A percentile compares a stretch with the other conserved stretches of the same genome.
Evolutionary conservation across 2,888 invertebrate genomes (phyloP).

Genomic region (Lycophotia porphyrea): DNA sequence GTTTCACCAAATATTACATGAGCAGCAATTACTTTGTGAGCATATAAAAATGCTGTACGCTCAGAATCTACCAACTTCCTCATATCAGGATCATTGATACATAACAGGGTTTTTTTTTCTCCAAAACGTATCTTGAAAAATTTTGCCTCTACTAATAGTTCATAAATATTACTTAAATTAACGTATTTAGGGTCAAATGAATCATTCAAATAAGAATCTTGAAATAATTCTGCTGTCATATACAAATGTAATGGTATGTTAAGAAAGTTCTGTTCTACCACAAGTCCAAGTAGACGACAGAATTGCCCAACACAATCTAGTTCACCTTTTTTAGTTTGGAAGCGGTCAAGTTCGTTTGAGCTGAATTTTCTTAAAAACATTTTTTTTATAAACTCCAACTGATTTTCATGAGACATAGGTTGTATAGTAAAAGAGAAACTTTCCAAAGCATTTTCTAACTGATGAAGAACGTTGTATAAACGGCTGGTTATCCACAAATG

Average conservation of each 20-base stretch:
- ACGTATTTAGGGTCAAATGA: background rate
- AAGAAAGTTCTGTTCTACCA: conserved; percentile 37
- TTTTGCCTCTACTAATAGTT: conserved; percentile 50
- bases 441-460: conserved; percentile 54
- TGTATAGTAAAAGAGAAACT: conserved; percentile 55
- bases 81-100: conserved; percentile 48
- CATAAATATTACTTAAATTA: conserved; percentile 42
- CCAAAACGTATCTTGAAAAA: conserved; percentile 59
- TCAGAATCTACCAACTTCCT: conserved; percentile 43
- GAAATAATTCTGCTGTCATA: conserved; percentile 55
- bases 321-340: background rate
- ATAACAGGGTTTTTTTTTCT: conserved; percentile 51
- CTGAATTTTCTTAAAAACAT: conserved; percentile 29
- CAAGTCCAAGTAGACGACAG: background rate
- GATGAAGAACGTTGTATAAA: conserved; percentile 46
- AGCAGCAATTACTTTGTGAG: conserved; percentile 48
- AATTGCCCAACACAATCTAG: background rate
- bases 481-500: conserved; percentile 62
- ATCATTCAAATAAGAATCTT: conserved; percentile 18
- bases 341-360: background rate
- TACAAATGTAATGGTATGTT: conserved; percentile 55
- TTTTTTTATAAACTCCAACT: conserved; percentile 40
- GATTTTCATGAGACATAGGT: conserved; percentile 41
- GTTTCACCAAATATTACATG: conserved; percentile 38
- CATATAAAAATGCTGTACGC: conserved; percentile 31